Evolutionary conservation across 2,888 invertebrate genomes (phyloP).

Genomic region (Melangyna quadrimaculata): DNA sequence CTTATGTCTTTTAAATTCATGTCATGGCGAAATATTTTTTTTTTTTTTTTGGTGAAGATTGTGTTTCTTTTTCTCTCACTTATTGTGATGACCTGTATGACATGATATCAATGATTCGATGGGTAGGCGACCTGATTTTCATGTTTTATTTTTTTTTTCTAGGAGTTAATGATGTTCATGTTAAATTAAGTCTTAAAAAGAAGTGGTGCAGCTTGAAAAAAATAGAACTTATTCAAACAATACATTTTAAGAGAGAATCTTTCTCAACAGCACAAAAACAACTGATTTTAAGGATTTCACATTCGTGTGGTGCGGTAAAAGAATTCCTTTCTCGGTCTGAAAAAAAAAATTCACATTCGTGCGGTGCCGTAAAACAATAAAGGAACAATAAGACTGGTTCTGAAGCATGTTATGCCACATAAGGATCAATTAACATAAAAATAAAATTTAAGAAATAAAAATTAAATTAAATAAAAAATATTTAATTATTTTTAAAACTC

Average conservation of each 20-base stretch:
- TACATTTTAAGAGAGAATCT: neutral
- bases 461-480: neutral
- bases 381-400: neutral
- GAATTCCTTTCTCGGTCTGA: neutral
- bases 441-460: neutral
- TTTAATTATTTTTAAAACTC: constrained; percentile 1
- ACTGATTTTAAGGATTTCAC: neutral
- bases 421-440: neutral
- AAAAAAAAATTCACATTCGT: neutral
- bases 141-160: neutral
- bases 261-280: neutral
- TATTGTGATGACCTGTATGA: neutral
- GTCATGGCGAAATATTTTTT: neutral
- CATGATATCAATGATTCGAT: neutral
- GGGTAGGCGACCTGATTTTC: neutral
- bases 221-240: neutral
- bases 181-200: too few relatives aligned
- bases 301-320: neutral
- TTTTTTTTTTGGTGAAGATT: neutral
- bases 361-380: neutral
- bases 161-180: neutral
- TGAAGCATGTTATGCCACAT: neutral
- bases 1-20: neutral
- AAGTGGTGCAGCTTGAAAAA: too few relatives aligned
- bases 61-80: neutral